Evolutionary conservation across 1,140 invertebrate species (phyloP), one percentile per base, ranked within the genome.

Genomic region (Diplogasteroides magnus): DNA sequence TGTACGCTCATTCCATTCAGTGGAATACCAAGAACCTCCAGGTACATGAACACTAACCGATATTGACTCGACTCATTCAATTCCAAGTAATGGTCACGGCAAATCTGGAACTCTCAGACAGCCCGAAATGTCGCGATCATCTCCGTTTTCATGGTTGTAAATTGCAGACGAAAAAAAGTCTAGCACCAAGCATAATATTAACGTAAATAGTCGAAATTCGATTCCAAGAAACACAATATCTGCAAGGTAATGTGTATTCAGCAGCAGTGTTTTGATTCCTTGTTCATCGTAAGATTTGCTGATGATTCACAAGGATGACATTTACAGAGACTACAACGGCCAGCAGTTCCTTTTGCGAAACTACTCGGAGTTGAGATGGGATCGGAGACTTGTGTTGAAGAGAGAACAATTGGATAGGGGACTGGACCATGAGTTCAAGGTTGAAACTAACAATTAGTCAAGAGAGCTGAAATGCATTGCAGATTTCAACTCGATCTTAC

Each of bases 281-380:
- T n/a, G n/a, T n/a, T n/a, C n/a, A n/a, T n/a, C n/a, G n/a, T n/a
- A n/a, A n/a, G n/a, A n/a, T n/a, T n/a, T n/a, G n/a, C n/a, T n/a
- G n/a, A n/a, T n/a, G n/a, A n/a, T n/a, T n/a, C n/a, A 56, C 13
- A 56, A 14, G n/a, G 48, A 56, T 14, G 59, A 13, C 15, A 14
- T 15, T 67, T 78, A 76, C 56, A 85, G 83, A 56, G 83, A 85
- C 37, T 85, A 84, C 64, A 81, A 69, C 25, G 75, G 75, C 23
- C 71, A 77, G 1, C 78, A 81, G 66, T 86, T 84, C 66, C 74
- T 86, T 31, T 71, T 86, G 29, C 77, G 85, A 31, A 84, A 85
- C 68, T 86, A 85, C 78, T 78, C 80, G 25, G 83, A 85, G 66
- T 75, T 83, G 37, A 76, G 84, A 28, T 86, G 85, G 85, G 85